Evolutionary conservation across 2,888 invertebrate genomes (phyloP), one percentile per base, ranked within the genome.

Genomic region (Cryptocephalus moraei): DNA sequence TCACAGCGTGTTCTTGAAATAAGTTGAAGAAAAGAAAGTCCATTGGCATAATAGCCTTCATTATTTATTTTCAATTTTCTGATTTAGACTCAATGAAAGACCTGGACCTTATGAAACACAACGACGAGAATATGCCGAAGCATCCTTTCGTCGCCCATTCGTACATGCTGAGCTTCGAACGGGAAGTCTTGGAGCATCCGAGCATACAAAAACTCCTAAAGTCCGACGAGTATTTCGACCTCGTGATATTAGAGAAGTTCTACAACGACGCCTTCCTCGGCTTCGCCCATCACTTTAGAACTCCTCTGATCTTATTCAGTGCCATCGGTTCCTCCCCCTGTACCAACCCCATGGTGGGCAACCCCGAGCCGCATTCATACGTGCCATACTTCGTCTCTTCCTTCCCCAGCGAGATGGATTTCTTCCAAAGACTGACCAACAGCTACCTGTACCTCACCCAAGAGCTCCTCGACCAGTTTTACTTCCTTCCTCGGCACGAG

Each of bases 371-470:
- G 1, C 71, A 70, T 56, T 72, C 77, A 1, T 75, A 73, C 59
- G 69, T 76, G 32, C 75, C 77, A 0, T 70, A 74, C 40, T 65
- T 66, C 4, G 70, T 71, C 47, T 51, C 70, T 46, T 61, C 68
- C 8, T 70, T 62, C 47, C 36, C 65, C 36, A 67, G 74, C 33
- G 61, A 61, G 42, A 75, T 76, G 64, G 73, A 65, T 31, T 79
- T 82, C 52, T 64, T 64, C 59, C 72, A 76, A 54, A 64, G 82
- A 51, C 40, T 78, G 0, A 61, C 69, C 31, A 82, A 80, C 57
- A 65, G 73, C 0, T 69, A 70, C 1, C 58, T 61, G 3, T 41
- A 41, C 11, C 8, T 55, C 2, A 1, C 43, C 3, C 9, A 22
- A 1, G 46, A 52, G 2, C 11, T 55, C 8, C 43, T 50, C 13